Percentiles rank a stretch among this genome's conserved stretches.
Evolutionary conservation across 2,888 invertebrate species (phyloP).

Genomic region (Orthosia cruda): DNA sequence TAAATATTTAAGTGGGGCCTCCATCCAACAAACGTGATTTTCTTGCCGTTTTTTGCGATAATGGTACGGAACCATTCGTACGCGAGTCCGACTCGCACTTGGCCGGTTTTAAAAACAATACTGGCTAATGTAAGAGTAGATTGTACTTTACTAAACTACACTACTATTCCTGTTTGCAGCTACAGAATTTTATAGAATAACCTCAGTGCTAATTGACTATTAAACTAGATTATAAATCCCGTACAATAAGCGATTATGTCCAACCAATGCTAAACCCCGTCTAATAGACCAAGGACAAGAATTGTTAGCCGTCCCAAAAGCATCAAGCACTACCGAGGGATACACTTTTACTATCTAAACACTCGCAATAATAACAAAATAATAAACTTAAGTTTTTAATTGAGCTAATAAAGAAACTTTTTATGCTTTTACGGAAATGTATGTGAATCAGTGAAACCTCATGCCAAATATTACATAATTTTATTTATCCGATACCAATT

Average conservation of each 20-base stretch:
- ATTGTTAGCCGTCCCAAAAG: conserved; percentile 44
- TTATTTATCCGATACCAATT: conserved; percentile 79
- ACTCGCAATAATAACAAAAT: conserved; percentile 5
- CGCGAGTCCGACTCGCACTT: too few relatives aligned
- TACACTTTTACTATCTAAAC: conserved; percentile 58
- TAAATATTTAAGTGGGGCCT: too few relatives aligned
- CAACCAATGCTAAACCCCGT: conserved; percentile 50
- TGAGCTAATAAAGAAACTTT: conserved; percentile 15
- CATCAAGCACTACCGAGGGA: conserved; percentile 35
- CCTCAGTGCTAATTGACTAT: conserved; percentile 43
- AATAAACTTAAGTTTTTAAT: conserved; percentile 23
- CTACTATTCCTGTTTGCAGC: conserved; percentile 17
- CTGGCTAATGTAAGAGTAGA: neutral
- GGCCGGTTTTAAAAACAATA: too few relatives aligned
- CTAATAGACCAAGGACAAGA: conserved; percentile 56
- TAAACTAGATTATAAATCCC: conserved; percentile 46
- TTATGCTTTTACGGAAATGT: conserved; percentile 27
- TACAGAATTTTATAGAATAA: conserved; percentile 31
- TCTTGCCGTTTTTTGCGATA: too few relatives aligned
- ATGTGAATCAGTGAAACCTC: conserved; percentile 36
- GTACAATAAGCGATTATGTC: conserved; percentile 52
- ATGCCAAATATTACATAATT: conserved; percentile 81
- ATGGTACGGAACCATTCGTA: too few relatives aligned
- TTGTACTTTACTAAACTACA: neutral
- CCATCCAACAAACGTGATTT: too few relatives aligned